Conservation (phyloP, 2,113 vertebrate genomes). For the Microtus oregoni region DNA sequence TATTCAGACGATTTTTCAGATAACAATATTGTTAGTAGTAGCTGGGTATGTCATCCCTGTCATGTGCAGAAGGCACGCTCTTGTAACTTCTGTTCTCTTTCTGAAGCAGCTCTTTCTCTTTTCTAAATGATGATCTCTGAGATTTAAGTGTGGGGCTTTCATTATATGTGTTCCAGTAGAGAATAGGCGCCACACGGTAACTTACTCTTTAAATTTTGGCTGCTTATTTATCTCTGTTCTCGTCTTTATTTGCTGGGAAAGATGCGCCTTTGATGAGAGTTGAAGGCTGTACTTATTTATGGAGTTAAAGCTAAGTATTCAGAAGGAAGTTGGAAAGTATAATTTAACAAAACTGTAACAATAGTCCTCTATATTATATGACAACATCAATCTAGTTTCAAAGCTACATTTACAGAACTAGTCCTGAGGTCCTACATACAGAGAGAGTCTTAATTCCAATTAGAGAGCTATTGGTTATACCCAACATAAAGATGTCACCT, state of each 20-base stretch:
- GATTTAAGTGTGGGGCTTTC: not conserved
- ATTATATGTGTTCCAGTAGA: no score
- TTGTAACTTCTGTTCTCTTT: not conserved
- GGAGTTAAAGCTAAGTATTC: no score
- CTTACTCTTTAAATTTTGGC: not conserved
- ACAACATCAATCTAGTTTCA: not conserved
- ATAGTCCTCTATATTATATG: no score
- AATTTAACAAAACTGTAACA: not conserved
- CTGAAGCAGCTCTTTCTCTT: not conserved
- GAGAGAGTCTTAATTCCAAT: not conserved
- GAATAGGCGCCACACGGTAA: not conserved
- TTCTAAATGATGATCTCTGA: not conserved
- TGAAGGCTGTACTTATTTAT: not conserved
- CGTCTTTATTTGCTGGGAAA: no score
- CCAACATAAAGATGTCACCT: not conserved
- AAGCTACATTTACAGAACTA: not conserved
- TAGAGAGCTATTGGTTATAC: not conserved
- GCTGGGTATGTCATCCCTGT: not conserved
- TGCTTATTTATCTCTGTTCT: not conserved
- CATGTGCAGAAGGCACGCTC: not conserved
- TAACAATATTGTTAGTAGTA: no score
- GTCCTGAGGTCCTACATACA: no score
- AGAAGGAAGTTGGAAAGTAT: not conserved
- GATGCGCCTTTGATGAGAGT: not conserved
- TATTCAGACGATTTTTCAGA: not conserved